Evolutionary conservation across 2,888 invertebrate genomes (phyloP), one percentile per base, ranked within the genome.

Genomic region (Noctua janthina): DNA sequence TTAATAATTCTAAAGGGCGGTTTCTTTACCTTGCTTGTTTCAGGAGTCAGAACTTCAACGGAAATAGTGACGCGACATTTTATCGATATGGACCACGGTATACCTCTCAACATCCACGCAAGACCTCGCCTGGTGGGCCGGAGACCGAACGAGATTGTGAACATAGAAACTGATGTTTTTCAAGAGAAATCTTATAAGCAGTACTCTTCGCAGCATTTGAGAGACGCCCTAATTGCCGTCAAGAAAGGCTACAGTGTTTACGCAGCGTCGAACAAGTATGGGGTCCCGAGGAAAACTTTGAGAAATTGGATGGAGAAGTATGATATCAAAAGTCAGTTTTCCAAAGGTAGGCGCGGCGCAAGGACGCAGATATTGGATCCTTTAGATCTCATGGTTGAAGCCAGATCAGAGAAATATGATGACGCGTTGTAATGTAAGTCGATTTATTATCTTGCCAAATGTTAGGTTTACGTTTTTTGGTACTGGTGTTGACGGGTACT

Each of bases 291-390:
- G 90, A 97, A 97, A 79, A 97, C 97, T 51, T 91, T 97, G 46
- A 90, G 97, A 77, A 97, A 97, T 91, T 97, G 97, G 97, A 97
- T 97, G 97, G 97, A 97, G 76, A 97, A 97, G 80, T 97, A 97
- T 83, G 97, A 97, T 89, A 97, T 97, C 56, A 97, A 97, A 89
- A 97, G 97, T 87, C 97, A 97, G 91, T 97, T 97, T 87, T 97
- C 97, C 0, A 96, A 97, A 89, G 97, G 97, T 0, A 91, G 97
- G 1, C 95, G 97, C 1, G 97, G 97, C 0, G 90, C 95, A 0
- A 91, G 96, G 66, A 91, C 94, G 1, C 95, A 94, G 85, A 95
- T 96, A 0, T 66, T 96, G 70, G 96, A 96, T 71, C 97, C 97
- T 1, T 78, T 96, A 73, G 95, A 96, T 72, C 87, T 96, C 82